Percentiles rank a stretch among this genome's conserved stretches.
phyloP scores from a whole-genome alignment of 2,113 vertebrate genomes.

The Myotis brandtii region DNA sequence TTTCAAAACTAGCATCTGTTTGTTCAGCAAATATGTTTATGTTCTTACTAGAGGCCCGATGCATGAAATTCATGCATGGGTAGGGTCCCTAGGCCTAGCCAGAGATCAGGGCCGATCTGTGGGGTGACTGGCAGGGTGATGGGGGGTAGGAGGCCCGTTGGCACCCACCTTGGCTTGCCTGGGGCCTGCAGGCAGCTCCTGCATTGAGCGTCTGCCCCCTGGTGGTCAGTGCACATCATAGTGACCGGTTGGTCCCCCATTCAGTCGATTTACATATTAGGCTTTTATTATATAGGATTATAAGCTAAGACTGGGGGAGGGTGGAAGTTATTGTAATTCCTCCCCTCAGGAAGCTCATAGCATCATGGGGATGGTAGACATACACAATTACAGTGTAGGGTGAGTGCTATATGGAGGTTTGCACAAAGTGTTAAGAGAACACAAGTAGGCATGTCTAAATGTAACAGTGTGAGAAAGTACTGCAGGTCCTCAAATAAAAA shows the following conservation, averaged over 20 bases:
- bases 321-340: neutral
- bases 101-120: too few relatives aligned
- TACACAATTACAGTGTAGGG: neutral
- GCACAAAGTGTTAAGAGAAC: neutral
- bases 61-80: too few relatives aligned
- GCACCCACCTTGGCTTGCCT: too few relatives aligned
- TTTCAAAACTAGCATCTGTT: neutral
- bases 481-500: neutral
- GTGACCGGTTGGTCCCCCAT: too few relatives aligned
- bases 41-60: neutral
- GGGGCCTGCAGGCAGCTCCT: too few relatives aligned
- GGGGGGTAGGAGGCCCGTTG: too few relatives aligned
- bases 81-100: too few relatives aligned
- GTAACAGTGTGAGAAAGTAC: neutral
- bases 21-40: constrained; percentile 21
- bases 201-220: too few relatives aligned
- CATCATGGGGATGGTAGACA: neutral
- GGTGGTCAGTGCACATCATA: too few relatives aligned
- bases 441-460: neutral
- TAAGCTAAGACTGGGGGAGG: neutral
- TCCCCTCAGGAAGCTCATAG: neutral
- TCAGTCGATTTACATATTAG: too few relatives aligned
- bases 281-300: neutral
- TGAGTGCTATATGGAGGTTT: neutral
- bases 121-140: too few relatives aligned